phyloP scores from a whole-genome alignment of 2,113 vertebrate species.

The Mormyrus lacerda region DNA sequence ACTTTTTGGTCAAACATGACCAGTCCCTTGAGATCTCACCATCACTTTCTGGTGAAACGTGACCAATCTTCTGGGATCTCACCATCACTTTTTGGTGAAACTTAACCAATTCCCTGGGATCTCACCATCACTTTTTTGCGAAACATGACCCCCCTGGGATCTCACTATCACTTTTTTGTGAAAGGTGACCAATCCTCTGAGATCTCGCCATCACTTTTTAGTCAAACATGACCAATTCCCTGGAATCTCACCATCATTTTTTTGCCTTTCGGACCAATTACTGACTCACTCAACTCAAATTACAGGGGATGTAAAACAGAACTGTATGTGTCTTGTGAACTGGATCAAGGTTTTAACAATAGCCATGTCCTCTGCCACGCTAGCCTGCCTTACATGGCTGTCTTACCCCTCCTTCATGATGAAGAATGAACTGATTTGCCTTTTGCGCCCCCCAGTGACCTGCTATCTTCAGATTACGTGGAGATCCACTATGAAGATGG shows the following conservation, averaged over 20 bases:
- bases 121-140: neutral
- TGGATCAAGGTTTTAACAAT: neutral
- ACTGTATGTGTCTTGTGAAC: neutral
- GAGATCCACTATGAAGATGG: constrained; percentile 90
- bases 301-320: neutral
- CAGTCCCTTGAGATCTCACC: neutral
- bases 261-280: neutral
- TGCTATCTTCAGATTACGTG: constrained; percentile 89
- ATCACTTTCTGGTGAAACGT: neutral
- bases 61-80: neutral
- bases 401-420: neutral
- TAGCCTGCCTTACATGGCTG: neutral
- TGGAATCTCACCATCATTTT: neutral
- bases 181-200: too few species aligned
- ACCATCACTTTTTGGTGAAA: too few species aligned
- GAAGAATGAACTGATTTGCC: constrained; percentile 8
- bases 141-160: neutral
- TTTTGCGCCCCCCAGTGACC: constrained; percentile 68
- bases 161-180: neutral
- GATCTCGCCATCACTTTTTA: too few species aligned
- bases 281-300: neutral
- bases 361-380: neutral
- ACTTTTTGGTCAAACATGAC: neutral
- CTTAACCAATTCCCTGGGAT: neutral
- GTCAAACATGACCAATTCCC: neutral